These are phyloP conservation scores for Drosophila busckii DNA, from an alignment of 1,140 invertebrate genomes.

Conservation along the genomic window DNA sequence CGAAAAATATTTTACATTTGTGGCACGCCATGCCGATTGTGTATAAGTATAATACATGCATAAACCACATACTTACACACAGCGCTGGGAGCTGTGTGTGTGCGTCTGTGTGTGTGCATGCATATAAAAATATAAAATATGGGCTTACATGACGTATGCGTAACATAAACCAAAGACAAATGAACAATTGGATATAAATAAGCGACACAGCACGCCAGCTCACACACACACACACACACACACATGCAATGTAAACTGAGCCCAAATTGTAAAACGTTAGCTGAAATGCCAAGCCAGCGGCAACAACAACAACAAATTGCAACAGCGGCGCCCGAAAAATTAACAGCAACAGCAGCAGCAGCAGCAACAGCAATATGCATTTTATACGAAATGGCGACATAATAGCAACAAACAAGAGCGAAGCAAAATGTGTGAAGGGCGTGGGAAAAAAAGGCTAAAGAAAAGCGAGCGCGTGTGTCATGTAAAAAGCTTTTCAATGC, in stretches of 20 bases:
- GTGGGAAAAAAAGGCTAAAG: not conserved
- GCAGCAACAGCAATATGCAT: constrained; percentile 27
- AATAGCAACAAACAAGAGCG: constrained; percentile 31
- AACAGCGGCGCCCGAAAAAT: constrained; percentile 65
- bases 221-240: constrained; percentile 20
- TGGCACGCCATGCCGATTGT: constrained; percentile 46
- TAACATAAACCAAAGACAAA: constrained; percentile 77
- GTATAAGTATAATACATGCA: constrained; percentile 13
- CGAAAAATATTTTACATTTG: constrained; percentile 67
- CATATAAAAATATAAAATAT: constrained; percentile 59
- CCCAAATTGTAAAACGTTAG: constrained; percentile 43
- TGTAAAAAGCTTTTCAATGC: constrained; percentile 73
- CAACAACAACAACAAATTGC: constrained; percentile 55
- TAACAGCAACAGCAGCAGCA: constrained; percentile 56
- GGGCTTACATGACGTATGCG: constrained; percentile 73
- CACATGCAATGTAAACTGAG: constrained; percentile 28
- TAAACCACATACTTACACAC: not conserved
- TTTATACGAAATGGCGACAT: constrained; percentile 39
- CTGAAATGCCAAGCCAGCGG: constrained; percentile 11
- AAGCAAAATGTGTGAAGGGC: not conserved
- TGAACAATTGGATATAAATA: constrained; percentile 77
- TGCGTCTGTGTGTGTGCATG: constrained; percentile 18
- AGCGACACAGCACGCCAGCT: constrained; percentile 41
- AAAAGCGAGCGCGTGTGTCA: constrained; percentile 33
- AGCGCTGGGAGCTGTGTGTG: not conserved